These are phyloP conservation scores for Plagodis pulveraria DNA, from an alignment of 2,888 invertebrate species.

Conservation along the genomic window DNA sequence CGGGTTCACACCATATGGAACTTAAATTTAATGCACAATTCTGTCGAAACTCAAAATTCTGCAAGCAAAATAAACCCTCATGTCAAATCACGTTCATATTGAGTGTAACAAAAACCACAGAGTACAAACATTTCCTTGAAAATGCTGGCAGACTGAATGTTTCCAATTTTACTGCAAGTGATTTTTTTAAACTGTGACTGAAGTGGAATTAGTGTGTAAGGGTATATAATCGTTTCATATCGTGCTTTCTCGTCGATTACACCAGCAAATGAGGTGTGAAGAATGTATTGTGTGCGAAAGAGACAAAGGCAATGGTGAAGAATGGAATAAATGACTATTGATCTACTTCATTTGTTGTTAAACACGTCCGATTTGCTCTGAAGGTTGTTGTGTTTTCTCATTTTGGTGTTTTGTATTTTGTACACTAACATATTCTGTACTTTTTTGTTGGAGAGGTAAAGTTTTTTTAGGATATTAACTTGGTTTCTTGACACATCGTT, in stretches of 20 bases:
- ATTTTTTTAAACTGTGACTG: constrained; percentile 37
- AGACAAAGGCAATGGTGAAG: constrained; percentile 50
- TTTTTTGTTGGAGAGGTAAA: too few species aligned
- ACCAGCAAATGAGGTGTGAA: constrained; percentile 65
- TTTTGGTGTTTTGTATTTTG: not conserved
- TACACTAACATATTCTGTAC: too few species aligned
- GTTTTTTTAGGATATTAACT: too few species aligned
- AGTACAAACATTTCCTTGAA: constrained; percentile 1
- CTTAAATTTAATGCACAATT: constrained; percentile 54
- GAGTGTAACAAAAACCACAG: constrained; percentile 35
- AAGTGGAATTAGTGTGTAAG: constrained; percentile 35
- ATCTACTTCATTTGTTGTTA: constrained; percentile 40
- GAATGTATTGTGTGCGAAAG: constrained; percentile 61
- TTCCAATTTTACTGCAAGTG: not conserved
- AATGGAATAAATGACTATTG: constrained; percentile 49
- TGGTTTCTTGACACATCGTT: too few species aligned
- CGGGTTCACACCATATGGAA: constrained; percentile 44
- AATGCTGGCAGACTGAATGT: constrained; percentile 14
- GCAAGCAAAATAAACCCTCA: constrained; percentile 47
- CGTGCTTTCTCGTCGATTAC: constrained; percentile 69
- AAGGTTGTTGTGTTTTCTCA: constrained; percentile 5
- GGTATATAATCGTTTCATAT: constrained; percentile 63
- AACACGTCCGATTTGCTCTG: constrained; percentile 28
- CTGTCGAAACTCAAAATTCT: constrained; percentile 46
- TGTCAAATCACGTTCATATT: constrained; percentile 33